phyloP scores from a whole-genome alignment of 2,797 vertebrate species.

The Acestrorhynchus altus region DNA sequence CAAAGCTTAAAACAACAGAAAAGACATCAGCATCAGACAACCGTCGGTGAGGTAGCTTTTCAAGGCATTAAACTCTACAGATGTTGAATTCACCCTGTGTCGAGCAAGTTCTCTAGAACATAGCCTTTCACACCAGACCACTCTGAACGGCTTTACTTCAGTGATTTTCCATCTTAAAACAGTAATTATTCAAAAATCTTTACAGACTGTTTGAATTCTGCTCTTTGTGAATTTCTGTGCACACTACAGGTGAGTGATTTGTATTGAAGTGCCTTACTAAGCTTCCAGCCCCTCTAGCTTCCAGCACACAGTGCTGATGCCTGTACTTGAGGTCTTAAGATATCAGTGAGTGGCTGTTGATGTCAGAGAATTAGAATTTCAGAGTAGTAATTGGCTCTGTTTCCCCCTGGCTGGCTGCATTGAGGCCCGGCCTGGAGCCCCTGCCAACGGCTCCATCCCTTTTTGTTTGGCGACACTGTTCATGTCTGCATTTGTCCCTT shows the following conservation, averaged over 20 bases:
- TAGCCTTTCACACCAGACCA: too few species aligned
- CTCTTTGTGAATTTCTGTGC: neutral
- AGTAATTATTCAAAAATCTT: too few species aligned
- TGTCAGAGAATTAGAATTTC: constrained; percentile 68
- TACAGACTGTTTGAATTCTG: neutral
- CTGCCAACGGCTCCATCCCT: constrained; percentile 61
- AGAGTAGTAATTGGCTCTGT: constrained; percentile 63
- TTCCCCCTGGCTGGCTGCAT: constrained; percentile 57
- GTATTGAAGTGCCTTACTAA: constrained; percentile 3
- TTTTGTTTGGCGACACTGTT: constrained; percentile 73
- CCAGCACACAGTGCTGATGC: constrained; percentile 46
- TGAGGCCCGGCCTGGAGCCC: constrained; percentile 58
- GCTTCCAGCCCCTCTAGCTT: constrained; percentile 34
- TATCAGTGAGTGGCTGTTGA: constrained; percentile 65
- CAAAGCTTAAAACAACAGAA: too few species aligned
- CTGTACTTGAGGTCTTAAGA: constrained; percentile 58
- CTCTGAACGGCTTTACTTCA: too few species aligned
- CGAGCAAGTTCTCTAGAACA: too few species aligned
- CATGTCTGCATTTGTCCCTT: constrained; percentile 81
- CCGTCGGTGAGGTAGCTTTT: too few species aligned
- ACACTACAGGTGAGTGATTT: constrained; percentile 16
- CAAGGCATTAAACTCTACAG: too few species aligned
- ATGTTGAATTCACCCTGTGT: too few species aligned
- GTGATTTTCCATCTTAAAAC: too few species aligned
- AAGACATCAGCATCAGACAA: too few species aligned